Evolutionary conservation across 1,140 invertebrate genomes (phyloP).

Genomic region (Neodiprion fabricii): DNA sequence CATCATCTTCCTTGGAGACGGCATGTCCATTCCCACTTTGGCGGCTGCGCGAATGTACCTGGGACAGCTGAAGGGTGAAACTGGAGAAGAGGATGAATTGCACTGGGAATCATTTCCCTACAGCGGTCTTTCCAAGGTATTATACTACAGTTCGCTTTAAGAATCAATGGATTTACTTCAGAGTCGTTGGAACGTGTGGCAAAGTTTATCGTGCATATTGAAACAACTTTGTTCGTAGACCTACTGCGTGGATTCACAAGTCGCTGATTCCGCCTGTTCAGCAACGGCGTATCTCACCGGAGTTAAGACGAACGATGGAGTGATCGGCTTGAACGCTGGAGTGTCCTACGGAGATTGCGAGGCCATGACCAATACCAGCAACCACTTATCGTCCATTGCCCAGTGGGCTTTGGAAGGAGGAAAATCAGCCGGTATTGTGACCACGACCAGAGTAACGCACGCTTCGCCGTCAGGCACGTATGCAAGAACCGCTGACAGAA

Average conservation of each 20-base stretch:
- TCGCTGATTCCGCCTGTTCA: conserved; percentile 82
- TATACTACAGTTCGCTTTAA: too few relatives aligned
- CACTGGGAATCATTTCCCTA: conserved; percentile 80
- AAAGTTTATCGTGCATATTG: too few relatives aligned
- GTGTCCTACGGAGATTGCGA: conserved; percentile 67
- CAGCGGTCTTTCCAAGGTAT: conserved; percentile 77
- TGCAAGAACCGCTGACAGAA: conserved; percentile 58
- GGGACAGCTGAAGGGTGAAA: conserved; percentile 64
- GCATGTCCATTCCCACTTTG: conserved; percentile 76
- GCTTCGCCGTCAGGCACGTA: conserved; percentile 68
- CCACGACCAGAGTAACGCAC: conserved; percentile 65
- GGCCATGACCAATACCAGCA: conserved; percentile 63
- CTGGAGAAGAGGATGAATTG: conserved; percentile 57
- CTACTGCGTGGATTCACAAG: conserved; percentile 82
- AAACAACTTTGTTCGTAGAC: conserved; percentile 66
- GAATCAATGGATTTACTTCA: too few relatives aligned
- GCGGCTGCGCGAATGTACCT: conserved; percentile 72
- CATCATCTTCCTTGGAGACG: conserved; percentile 79
- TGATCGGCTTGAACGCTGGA: conserved; percentile 75
- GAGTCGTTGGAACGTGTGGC: too few relatives aligned
- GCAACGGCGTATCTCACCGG: conserved; percentile 86
- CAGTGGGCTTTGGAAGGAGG: conserved; percentile 76
- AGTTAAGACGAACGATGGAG: conserved; percentile 83
- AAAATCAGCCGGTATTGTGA: conserved; percentile 75
- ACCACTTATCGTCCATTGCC: conserved; percentile 71